Evolutionary conservation across 2,888 invertebrate genomes (phyloP).

Genomic region (Carcina quercana): DNA sequence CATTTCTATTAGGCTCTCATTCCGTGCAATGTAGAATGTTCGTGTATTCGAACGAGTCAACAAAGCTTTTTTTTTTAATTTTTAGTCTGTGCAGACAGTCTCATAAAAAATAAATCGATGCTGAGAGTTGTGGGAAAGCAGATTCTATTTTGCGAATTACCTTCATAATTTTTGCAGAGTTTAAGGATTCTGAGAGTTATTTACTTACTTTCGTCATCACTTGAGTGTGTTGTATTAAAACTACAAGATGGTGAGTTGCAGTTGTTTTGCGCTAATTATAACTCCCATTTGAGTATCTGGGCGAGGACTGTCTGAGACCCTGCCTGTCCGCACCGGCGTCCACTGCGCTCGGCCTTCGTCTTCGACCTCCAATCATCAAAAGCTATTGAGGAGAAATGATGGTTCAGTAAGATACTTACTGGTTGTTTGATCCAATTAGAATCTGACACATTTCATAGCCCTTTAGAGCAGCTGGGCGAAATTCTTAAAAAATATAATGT

Average conservation of each 20-base stretch:
- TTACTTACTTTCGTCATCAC: neutral
- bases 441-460: too few species aligned
- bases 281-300: constrained; percentile 2
- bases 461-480: too few species aligned
- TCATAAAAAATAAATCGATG: constrained; percentile 16
- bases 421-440: too few species aligned
- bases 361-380: too few species aligned
- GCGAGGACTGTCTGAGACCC: neutral
- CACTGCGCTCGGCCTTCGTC: too few species aligned
- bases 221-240: neutral
- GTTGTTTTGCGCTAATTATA: constrained; percentile 13
- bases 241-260: constrained; percentile 28
- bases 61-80: constrained; percentile 2
- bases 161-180: neutral
- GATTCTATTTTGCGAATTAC: neutral
- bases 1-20: too few species aligned
- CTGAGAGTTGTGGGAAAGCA: constrained; percentile 5
- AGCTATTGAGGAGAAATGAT: too few species aligned
- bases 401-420: too few species aligned
- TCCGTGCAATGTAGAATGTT: too few species aligned
- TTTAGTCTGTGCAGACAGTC: constrained; percentile 21
- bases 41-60: neutral
- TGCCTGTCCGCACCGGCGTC: neutral
- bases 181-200: neutral
- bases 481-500: too few species aligned